Conservation (phyloP, 2,113 vertebrate species). For the Neogale vison region DNA sequence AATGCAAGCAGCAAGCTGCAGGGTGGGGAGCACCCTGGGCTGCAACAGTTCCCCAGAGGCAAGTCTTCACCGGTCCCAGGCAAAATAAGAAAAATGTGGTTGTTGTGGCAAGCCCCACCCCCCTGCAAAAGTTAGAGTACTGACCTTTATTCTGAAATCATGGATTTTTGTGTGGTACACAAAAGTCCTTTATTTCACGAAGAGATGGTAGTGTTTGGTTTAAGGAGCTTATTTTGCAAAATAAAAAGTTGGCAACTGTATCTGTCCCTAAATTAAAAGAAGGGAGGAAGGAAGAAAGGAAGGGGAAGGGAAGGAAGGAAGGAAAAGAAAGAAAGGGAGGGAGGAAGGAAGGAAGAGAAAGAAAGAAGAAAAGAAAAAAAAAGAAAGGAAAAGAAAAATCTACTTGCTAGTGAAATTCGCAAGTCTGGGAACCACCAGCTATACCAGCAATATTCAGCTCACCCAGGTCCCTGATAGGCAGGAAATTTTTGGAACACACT, state of each 20-base stretch:
- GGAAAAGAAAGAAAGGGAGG: neutral
- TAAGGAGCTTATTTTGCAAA: conserved; percentile 49
- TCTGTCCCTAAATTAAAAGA: neutral
- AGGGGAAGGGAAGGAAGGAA: too few relatives aligned
- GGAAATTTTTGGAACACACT: neutral
- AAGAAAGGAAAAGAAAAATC: neutral
- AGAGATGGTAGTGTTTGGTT: conserved; percentile 40
- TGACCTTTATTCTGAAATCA: conserved; percentile 54
- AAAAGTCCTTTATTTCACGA: conserved; percentile 59
- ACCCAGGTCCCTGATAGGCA: neutral
- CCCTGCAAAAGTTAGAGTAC: neutral
- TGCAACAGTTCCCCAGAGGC: neutral
- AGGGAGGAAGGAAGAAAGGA: too few relatives aligned
- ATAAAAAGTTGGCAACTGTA: neutral
- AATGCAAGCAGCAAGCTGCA: neutral
- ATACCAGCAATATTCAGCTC: neutral
- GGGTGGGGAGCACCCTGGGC: neutral
- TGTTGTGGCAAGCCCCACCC: neutral
- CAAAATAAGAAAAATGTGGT: neutral
- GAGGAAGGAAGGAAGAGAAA: neutral
- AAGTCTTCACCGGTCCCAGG: neutral
- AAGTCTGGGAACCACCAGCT: neutral
- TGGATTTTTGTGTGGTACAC: neutral
- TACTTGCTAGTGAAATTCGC: neutral
- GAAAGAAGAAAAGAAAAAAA: neutral